Evolutionary conservation across 2,113 vertebrate species (phyloP), one percentile per base, ranked within the genome.

Genomic region (Nicator chloris): DNA sequence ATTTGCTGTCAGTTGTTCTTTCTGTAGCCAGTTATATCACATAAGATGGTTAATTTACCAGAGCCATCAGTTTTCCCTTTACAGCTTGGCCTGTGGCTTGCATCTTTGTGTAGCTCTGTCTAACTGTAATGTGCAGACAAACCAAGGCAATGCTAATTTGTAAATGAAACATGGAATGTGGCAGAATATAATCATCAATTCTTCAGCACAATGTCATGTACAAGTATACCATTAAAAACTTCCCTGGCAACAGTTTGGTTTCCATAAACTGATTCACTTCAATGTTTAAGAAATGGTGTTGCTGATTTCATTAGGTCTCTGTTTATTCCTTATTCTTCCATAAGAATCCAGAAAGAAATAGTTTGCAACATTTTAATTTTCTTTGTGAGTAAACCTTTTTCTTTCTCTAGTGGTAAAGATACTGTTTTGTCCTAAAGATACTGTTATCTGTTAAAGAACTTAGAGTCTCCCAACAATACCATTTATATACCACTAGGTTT

Each of bases 71-170:
- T 95, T 92, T 94, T 92, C 87, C 89, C 94, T 94, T 87, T 82
- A 50, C 76, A 90, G 82, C 95, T 95, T 97, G 95, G 64, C 92
- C 94, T 95, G 72, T 95, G 68, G 95, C 94, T 92, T 97, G 91
- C 68, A 60, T 91, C 73, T 27, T 81, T 96, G 72, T 97, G 30
- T 96, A 81, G 66, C 79, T 97, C 75, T 86, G 78, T 96, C 93
- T 92, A 51, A 61, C 80, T 91, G 95, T 97, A 94, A 94, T 68
- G 80, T 95, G 82, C 78, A 92, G 91, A 92, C 39, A 92, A 96
- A 96, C 75, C 78, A 89, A 91, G 79, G 75, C 90, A 76, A 88
- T 68, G 88, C 87, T 96, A 79, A 93, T 81, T 69, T 39, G 47
- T 88, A 88, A 96, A 95, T 14, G 45, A 56, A 80, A 45, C 56